phyloP scores from a whole-genome alignment of 2,888 invertebrate genomes.

The Diogma glabrata region DNA sequence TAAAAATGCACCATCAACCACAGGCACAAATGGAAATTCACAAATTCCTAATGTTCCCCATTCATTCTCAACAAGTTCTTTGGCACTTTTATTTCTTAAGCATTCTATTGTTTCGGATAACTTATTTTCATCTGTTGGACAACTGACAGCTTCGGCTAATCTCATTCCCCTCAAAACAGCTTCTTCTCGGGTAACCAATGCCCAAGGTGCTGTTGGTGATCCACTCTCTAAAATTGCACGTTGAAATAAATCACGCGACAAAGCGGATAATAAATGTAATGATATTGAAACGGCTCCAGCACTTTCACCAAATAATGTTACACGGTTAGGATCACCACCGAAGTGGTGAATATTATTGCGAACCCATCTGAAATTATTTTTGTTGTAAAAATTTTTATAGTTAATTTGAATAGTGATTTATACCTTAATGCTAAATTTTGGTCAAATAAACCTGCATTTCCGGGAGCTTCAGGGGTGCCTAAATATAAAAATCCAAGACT shows the following conservation, averaged over 20 bases:
- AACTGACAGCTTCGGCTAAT: constrained; percentile 71
- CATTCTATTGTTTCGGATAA: constrained; percentile 64
- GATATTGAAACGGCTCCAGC: constrained; percentile 93
- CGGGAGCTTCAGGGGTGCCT: constrained; percentile 73
- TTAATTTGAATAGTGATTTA: neutral
- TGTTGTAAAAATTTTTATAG: neutral
- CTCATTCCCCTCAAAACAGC: constrained; percentile 49
- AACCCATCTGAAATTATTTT: constrained; percentile 48
- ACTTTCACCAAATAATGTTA: constrained; percentile 87
- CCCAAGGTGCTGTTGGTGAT: constrained; percentile 88
- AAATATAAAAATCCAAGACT: constrained; percentile 86
- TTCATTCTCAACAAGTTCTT: constrained; percentile 67
- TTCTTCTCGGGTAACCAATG: constrained; percentile 72
- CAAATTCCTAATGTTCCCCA: constrained; percentile 77
- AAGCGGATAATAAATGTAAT: constrained; percentile 67
- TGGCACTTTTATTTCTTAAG: constrained; percentile 57
- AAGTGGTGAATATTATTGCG: constrained; percentile 77
- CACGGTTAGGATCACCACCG: constrained; percentile 81
- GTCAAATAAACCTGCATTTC: constrained; percentile 92
- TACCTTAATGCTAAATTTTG: constrained; percentile 69
- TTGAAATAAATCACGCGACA: constrained; percentile 66
- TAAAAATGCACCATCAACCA: constrained; percentile 86
- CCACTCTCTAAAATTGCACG: constrained; percentile 91
- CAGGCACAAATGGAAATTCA: constrained; percentile 88
- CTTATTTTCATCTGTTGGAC: constrained; percentile 59